Conservation (phyloP, 2,113 vertebrate genomes). For the Aviceda subcristata region DNA sequence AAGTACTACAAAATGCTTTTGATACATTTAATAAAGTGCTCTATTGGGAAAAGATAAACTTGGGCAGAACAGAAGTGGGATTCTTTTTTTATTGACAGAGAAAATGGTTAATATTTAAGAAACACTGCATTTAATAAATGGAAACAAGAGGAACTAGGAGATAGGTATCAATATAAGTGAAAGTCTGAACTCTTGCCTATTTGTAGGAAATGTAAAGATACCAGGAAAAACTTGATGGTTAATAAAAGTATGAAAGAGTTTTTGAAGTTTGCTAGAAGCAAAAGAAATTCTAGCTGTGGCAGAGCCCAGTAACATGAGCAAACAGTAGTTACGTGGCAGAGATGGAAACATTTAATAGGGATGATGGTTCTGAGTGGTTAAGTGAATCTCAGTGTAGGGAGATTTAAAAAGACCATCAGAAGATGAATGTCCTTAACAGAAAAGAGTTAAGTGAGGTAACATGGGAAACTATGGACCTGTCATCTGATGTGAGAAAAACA, state of each 20-base stretch:
- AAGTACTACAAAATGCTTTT: neutral
- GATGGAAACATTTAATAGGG: neutral
- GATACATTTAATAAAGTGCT: neutral
- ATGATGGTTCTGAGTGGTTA: neutral
- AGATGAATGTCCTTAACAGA: neutral
- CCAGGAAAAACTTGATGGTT: neutral
- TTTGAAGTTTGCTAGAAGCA: neutral
- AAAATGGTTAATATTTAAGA: neutral
- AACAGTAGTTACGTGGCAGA: neutral
- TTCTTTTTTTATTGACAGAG: neutral
- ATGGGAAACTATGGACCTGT: neutral
- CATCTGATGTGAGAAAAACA: neutral
- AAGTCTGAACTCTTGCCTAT: neutral
- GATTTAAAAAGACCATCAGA: neutral
- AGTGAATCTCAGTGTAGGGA: neutral
- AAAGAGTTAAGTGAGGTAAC: neutral
- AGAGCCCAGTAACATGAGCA: neutral
- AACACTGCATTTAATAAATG: neutral
- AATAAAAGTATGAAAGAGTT: neutral
- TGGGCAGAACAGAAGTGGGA: neutral
- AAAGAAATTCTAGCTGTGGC: neutral
- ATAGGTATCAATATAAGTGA: neutral
- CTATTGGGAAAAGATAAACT: neutral
- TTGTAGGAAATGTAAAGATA: neutral
- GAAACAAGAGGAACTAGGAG: neutral